Percentiles rank a stretch among this genome's conserved stretches.
phyloP scores from a whole-genome alignment of 2,888 invertebrate species.

The Scrobipalpa costella region DNA sequence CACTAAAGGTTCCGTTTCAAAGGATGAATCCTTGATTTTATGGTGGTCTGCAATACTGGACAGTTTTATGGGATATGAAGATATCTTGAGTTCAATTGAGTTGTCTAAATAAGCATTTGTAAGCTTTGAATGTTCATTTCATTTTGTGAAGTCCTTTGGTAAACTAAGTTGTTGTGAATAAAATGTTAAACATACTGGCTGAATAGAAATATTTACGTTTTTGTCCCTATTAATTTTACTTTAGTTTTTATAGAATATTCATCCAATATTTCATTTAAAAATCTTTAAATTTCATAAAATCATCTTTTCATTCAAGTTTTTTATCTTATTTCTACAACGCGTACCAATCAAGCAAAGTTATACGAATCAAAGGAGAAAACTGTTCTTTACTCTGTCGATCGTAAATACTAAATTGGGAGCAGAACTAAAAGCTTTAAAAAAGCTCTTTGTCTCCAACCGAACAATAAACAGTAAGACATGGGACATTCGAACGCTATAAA shows the following conservation, averaged over 20 bases:
- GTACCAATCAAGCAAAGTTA: neutral
- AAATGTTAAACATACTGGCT: too few species aligned
- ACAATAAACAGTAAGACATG: slow-evolving; percentile 63
- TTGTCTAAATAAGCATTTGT: neutral
- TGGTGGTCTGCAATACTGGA: slow-evolving; percentile 58
- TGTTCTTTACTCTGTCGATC: slow-evolving; percentile 33
- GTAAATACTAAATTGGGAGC: slow-evolving; percentile 59
- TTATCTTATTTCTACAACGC: neutral
- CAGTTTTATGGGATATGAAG: slow-evolving; percentile 50
- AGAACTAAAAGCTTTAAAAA: slow-evolving; percentile 66
- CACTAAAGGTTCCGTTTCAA: slow-evolving; percentile 48
- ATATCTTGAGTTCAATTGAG: slow-evolving; percentile 4
- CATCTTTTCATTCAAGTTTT: too few species aligned
- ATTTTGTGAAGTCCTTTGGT: neutral
- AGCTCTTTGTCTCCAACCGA: slow-evolving; percentile 67
- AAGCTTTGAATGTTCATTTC: neutral
- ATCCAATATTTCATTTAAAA: too few species aligned
- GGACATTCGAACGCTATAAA: slow-evolving; percentile 60
- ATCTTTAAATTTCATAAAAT: too few species aligned
- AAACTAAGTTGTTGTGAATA: too few species aligned
- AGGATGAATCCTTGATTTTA: slow-evolving; percentile 58
- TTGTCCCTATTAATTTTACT: too few species aligned
- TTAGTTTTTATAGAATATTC: too few species aligned
- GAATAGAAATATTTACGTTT: too few species aligned
- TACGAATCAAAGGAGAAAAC: neutral